Conservation (phyloP, 1,140 invertebrate species). For the Drosophila leontia region DNA sequence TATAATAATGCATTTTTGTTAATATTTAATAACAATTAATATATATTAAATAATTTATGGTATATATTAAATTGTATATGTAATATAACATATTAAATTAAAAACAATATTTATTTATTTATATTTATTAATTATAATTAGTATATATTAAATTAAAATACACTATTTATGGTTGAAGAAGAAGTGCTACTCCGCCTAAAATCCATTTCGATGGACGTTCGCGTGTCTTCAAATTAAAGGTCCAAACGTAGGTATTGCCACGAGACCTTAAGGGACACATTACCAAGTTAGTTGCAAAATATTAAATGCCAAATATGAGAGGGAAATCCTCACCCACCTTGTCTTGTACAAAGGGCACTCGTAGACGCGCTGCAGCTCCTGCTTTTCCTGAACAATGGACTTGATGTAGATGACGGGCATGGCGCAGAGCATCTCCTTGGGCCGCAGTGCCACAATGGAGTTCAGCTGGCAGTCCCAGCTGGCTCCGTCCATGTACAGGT, state of each 20-base stretch:
- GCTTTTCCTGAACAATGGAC: slow-evolving; percentile 95
- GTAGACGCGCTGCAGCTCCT: slow-evolving; percentile 94
- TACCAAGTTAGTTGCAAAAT: background rate
- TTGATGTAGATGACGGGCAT: slow-evolving; percentile 97
- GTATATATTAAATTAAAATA: background rate
- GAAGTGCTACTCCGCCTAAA: slow-evolving; percentile 94
- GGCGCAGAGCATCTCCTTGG: slow-evolving; percentile 95
- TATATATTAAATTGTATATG: too few relatives aligned
- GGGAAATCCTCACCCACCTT: slow-evolving; percentile 84
- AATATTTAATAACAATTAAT: too few relatives aligned
- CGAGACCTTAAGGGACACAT: slow-evolving; percentile 85
- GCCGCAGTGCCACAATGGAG: slow-evolving; percentile 92
- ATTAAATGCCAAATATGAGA: background rate
- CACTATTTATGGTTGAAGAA: slow-evolving; percentile 89
- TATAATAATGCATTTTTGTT: too few relatives aligned
- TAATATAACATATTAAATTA: too few relatives aligned
- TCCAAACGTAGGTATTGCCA: slow-evolving; percentile 97
- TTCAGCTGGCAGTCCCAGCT: slow-evolving; percentile 94
- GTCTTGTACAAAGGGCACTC: slow-evolving; percentile 98
- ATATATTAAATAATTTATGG: too few relatives aligned
- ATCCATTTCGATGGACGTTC: slow-evolving; percentile 96
- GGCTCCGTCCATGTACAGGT: slow-evolving; percentile 97
- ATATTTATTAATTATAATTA: background rate
- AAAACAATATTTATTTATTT: too few relatives aligned
- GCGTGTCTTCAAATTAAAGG: slow-evolving; percentile 96